Evolutionary conservation across 30 jellyfish, hydroid and myxozoan genomes (phyloP), one percentile per base, ranked within the genome.

Genomic region (Aurelia sp.): DNA sequence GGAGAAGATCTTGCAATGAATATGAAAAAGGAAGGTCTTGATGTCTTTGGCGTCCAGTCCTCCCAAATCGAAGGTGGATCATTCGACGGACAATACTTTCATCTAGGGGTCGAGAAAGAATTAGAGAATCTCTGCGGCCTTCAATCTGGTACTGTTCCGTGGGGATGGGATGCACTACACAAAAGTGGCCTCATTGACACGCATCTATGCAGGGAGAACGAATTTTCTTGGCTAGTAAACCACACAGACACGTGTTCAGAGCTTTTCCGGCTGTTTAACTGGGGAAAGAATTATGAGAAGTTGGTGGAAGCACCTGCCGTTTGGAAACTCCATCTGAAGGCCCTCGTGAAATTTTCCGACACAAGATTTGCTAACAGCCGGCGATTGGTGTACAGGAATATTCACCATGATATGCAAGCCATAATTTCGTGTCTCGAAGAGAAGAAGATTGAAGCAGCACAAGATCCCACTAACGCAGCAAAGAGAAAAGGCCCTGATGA

Each of bases 331-430:
- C 80, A 70, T 70, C 27, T 70, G 33, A 70, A 70, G 62, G 80
- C 60, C 20, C 80, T 70, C 30, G 80, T 70, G 23, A 70, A 70
- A 37, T 70, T 70, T 40, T 70, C 80, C 30, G 62, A 70, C 60
- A 70, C 80, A 16, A 58, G 67, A 58, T 58, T 58, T 58, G 67
- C 67, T 58, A 58, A 58, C 30, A 58, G 67, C 67, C 12, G 67
- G 30, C 76, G 76, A 2, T 65, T 65, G 50, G 76, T 65, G 70
- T 35, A 71, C 82, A 71, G 35, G 10, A 71, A 71, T 71, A 40
- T 71, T 66, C 82, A 71, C 50, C 66, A 71, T 71, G 82, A 71
- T 50, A 40, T 71, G 82, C 82, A 71, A 40, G 82, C 82, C 12
- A 40, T 11, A 50, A n/a, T 71, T 35, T 17, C 74, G 66, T 71